Base-by-base conservation (phyloP, 2,888 invertebrate genomes). In the Tiliacea citrago region DNA sequence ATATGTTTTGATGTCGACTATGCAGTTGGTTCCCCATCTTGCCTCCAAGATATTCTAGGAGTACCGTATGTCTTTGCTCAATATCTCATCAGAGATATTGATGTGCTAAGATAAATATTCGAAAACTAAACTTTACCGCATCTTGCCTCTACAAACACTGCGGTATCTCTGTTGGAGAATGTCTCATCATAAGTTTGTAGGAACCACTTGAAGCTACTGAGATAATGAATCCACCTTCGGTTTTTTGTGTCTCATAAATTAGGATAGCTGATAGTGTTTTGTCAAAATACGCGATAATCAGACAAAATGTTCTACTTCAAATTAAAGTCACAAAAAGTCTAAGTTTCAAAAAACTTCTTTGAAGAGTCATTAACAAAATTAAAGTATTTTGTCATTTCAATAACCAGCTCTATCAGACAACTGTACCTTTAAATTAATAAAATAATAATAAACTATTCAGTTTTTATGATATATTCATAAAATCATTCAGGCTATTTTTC, bases 151-250 rank as follows among this genome's bases (percentile, higher is more conserved):
- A 21, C 35, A 51, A 24, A 47, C 7, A 16, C 8, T 13, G 24
- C 47, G 24, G 9, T 77, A 51, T 51, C 21, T 29, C 5, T 72
- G 24, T 18, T 35, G 21, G 12, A 83, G 45, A 29, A 60, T 60
- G n/a, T 62, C 58, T 24, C 29, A 3, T n/a, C 18, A 2, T 24
- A 45, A 68, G 29, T 60, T 35, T 65, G 29, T 24, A 42, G 55
- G 29, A n/a, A n/a, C 67, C 68, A 82, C 81, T 81, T 82, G 85
- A 85, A 68, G n/a, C 16, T 24, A 24, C 24, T 21, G 9, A 35
- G 61, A 67, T 57, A 69, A 53, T 57, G 35, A 42, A 60, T 35
- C 7, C 55, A 65, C 16, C 67, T 57, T n/a, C 7, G 51, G n/a
- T 21, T 80, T 53, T 77, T 80, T 74, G 13, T 49, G 5, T 1